Base-by-base conservation (phyloP, 1,140 invertebrate species). In the Belonocnema kinseyi region DNA sequence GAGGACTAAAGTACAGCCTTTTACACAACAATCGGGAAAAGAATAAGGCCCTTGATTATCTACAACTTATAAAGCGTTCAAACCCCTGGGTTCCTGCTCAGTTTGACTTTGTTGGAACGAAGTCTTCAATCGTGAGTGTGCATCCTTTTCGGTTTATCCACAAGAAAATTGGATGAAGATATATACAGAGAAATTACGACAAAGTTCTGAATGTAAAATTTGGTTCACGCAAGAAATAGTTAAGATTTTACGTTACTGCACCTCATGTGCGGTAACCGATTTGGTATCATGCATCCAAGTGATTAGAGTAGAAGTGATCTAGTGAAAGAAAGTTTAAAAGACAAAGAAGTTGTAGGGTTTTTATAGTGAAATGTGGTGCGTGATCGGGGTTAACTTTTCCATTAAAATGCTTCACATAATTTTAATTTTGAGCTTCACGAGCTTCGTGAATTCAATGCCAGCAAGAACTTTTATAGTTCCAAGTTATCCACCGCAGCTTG, bases 1-100 rank as follows among this genome's bases (percentile, higher is more conserved):
- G 81, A 83, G 82, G 82, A 85, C 86, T 84, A 86, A 86, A 82
- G 56, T 85, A 80, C 80, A 82, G 75, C 80, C 81, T 89, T 88
- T 85, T 80, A 83, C 83, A 66, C 74, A 73, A 80, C 81, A 81
- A 52, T 74, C 51, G 76, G 61, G 66, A 77, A 73, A 80, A 77
- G 77, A 77, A 50, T 58, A 76, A 79, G 77, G 51, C 74, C 81
- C 73, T 79, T 84, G 58, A 84, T 84, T 84, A 84, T 81, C 78
- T 50, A 77, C 76, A 53, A 75, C 80, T 84, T 84, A 84, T 82
- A 84, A 77, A 81, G 79, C 73, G 75, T 80, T 76, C 78, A 77
- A 77, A 76, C 78, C 80, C 58, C 81, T 58, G 72, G 14, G 12
- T 71, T 77, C 71, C 80, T 80, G 72, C 81, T 51, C 61, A 82